Base-by-base conservation (phyloP, 2,113 vertebrate species). In the Prunella himalayana region DNA sequence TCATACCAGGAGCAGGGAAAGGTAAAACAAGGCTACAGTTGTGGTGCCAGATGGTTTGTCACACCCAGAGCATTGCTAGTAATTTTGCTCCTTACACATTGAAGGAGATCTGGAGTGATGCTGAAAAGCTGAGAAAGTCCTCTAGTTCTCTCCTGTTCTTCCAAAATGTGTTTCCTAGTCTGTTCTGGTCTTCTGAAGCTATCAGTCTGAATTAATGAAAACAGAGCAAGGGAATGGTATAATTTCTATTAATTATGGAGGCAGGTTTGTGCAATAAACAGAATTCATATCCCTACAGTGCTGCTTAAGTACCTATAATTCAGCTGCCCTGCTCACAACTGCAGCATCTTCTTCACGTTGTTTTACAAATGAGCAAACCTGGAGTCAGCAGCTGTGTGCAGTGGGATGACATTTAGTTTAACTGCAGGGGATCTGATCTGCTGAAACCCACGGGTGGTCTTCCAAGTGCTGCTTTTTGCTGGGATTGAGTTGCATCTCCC, bases 191-290 rank as follows among this genome's bases (percentile, higher is more conserved):
- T 86, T 81, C 82, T 14, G 49, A 78, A 88, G 49, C 64, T 41
- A 95, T 88, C 57, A 53, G 68, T 95, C 51, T 91, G 73, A 88
- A 80, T 85, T 97, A 95, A 95, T 96, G 93, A 70, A 87, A 90
- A 68, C 49, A 89, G 71, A 86, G 71, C 64, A 79, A 91, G 85
- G 60, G 69, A 88, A 92, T 63, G 39, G 33, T 72, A 70, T 75
- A 57, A 75, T 95, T 96, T 92, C 94, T 94, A 94, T 94, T 93
- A 94, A 94, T 95, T 88, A 94, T 84, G 81, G 82, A 86, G 71
- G 45, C 78, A 91, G 83, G 66, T 92, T 88, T 89, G 78, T 76
- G 80, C 69, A 83, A 92, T 92, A 91, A 91, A 63, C 53, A 89
- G 92, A 93, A 97, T 95, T 93, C 72, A 93, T 94, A 63, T 86